Conservation (phyloP, 2,797 vertebrate species). For the Chanos chanos region DNA sequence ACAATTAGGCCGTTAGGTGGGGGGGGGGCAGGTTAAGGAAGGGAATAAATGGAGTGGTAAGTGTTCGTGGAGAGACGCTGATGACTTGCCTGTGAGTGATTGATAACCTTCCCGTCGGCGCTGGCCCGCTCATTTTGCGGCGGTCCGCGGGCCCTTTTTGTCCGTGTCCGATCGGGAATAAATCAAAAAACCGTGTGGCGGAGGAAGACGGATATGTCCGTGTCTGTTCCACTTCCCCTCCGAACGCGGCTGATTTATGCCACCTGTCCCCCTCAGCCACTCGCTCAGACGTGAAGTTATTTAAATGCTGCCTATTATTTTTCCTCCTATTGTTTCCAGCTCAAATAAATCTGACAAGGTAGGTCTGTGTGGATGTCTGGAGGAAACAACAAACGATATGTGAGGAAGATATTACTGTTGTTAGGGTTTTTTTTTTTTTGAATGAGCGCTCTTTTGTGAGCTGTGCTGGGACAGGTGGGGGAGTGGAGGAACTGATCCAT, state of each 20-base stretch:
- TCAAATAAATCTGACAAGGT: conserved; percentile 64
- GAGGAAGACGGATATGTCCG: conserved; percentile 72
- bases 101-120: conserved; percentile 72
- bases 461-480: not conserved
- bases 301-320: conserved; percentile 55
- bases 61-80: conserved; percentile 66
- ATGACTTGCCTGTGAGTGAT: conserved; percentile 64
- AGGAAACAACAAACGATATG: conserved; percentile 42
- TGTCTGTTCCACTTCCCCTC: conserved; percentile 69
- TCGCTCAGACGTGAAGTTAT: not conserved
- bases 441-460: conserved; percentile 1
- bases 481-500: not conserved
- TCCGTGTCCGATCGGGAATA: conserved; percentile 75
- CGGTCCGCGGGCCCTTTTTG: conserved; percentile 37
- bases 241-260: conserved; percentile 74
- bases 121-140: conserved; percentile 37
- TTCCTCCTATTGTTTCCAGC: conserved; percentile 65
- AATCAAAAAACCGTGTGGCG: conserved; percentile 69
- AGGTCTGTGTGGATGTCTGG: conserved; percentile 38
- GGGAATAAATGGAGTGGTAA: conserved; percentile 71
- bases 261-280: not conserved
- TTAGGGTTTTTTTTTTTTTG: conserved; percentile 14
- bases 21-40: conserved; percentile 64
- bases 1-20: conserved; percentile 71
- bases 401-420: conserved; percentile 36